Conservation (phyloP, 2,888 invertebrate genomes). For the Andrena bicolor region DNA sequence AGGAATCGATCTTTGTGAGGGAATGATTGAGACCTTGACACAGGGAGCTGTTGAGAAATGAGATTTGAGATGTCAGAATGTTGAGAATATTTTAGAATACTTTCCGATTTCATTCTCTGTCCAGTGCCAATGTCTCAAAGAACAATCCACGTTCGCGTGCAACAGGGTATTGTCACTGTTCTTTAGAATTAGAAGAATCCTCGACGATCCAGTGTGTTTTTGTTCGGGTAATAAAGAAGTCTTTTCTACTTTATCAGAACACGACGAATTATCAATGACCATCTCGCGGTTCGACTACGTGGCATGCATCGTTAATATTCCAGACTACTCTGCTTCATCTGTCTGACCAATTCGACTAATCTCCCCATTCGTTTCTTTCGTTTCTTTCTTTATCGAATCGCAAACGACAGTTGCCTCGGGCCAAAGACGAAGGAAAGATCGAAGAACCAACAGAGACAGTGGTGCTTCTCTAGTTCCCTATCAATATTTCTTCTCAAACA, state of each 20-base stretch:
- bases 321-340: neutral
- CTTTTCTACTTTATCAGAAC: conserved; percentile 57
- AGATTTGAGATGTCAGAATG: neutral
- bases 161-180: conserved; percentile 45
- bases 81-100: neutral
- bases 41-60: neutral
- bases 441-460: neutral
- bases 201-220: conserved; percentile 50
- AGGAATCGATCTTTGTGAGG: neutral
- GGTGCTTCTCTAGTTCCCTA: too few relatives aligned
- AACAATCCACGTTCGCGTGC: neutral
- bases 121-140: conserved; percentile 14
- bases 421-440: neutral
- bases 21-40: conserved; percentile 2
- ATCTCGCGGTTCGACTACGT: conserved; percentile 42
- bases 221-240: conserved; percentile 61
- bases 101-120: neutral
- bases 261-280: conserved; percentile 27
- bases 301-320: conserved; percentile 61
- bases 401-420: too few relatives aligned
- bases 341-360: neutral
- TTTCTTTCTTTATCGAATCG: neutral
- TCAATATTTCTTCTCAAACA: neutral
- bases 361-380: neutral
- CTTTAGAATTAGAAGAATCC: conserved; percentile 19